These are phyloP conservation scores for Sepiola atlantica DNA, from an alignment of 2,888 invertebrate species.

Conservation along the genomic window DNA sequence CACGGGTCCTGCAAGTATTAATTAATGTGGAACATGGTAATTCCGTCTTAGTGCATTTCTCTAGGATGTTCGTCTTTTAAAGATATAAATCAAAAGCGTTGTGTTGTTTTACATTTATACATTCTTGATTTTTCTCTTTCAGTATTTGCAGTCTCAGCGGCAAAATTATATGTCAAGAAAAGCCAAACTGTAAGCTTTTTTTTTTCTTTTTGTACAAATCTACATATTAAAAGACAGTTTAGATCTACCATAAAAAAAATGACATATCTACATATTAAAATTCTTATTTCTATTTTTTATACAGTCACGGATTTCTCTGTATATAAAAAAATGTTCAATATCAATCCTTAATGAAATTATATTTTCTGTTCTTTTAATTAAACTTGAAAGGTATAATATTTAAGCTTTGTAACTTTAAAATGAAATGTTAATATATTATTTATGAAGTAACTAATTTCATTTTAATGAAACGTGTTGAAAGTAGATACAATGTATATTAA, in stretches of 20 bases:
- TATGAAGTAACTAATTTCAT: no score
- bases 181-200: constrained; percentile 53
- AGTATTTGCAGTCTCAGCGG: constrained; percentile 51
- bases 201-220: neutral
- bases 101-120: no score
- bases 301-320: neutral
- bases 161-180: constrained; percentile 50
- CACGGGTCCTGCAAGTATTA: no score
- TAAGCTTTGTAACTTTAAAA: neutral
- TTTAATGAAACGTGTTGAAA: neutral
- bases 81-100: no score
- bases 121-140: constrained; percentile 36
- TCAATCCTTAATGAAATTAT: neutral
- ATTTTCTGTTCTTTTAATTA: neutral
- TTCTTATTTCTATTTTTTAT: no score
- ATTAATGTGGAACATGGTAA: no score
- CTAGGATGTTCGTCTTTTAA: no score
- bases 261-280: no score
- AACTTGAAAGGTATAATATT: neutral
- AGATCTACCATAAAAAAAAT: neutral
- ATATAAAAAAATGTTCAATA: neutral
- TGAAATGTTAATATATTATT: neutral
- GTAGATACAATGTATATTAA: neutral
- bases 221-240: neutral
- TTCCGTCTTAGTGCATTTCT: no score